Conservation (phyloP, 1,140 invertebrate genomes). For the Diorhabda sublineata region DNA sequence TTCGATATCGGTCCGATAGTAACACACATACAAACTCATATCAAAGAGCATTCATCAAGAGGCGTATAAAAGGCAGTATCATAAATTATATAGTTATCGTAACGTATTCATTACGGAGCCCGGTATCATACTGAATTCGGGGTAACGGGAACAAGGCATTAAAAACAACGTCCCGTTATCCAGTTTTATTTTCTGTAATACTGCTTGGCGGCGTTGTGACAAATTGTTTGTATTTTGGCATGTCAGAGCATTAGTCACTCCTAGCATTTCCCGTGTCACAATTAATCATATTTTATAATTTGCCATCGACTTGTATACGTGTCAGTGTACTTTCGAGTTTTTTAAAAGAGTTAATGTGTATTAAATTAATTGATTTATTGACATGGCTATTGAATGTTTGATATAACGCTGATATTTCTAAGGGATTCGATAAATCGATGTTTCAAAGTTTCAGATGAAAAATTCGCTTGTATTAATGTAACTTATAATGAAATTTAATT, state of each 20-base stretch:
- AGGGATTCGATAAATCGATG: no score
- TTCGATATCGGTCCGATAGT: not conserved
- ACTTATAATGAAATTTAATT: no score
- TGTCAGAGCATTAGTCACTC: slow-evolving; percentile 18
- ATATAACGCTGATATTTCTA: no score
- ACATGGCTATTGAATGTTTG: not conserved
- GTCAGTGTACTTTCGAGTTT: not conserved
- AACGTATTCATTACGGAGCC: slow-evolving; percentile 18
- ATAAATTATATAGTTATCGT: slow-evolving; percentile 20
- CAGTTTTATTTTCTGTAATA: slow-evolving; percentile 18
- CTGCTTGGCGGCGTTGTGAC: slow-evolving; percentile 16
- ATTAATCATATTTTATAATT: slow-evolving; percentile 20
- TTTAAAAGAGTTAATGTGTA: slow-evolving; percentile 1
- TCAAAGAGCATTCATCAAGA: slow-evolving; percentile 16
- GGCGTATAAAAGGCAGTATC: slow-evolving; percentile 5
- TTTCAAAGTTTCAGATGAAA: no score
- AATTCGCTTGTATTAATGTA: no score
- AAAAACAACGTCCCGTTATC: slow-evolving; percentile 18
- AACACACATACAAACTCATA: not conserved
- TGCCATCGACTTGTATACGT: not conserved
- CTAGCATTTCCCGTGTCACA: slow-evolving; percentile 7
- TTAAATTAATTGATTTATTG: not conserved
- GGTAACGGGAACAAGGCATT: slow-evolving; percentile 15
- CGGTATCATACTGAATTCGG: slow-evolving; percentile 18
- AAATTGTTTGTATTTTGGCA: slow-evolving; percentile 18